A percentile compares a stretch with the other conserved stretches of the same genome.
Conservation (phyloP, 2,797 vertebrate genomes). For the Micromesistius poutassou region DNA sequence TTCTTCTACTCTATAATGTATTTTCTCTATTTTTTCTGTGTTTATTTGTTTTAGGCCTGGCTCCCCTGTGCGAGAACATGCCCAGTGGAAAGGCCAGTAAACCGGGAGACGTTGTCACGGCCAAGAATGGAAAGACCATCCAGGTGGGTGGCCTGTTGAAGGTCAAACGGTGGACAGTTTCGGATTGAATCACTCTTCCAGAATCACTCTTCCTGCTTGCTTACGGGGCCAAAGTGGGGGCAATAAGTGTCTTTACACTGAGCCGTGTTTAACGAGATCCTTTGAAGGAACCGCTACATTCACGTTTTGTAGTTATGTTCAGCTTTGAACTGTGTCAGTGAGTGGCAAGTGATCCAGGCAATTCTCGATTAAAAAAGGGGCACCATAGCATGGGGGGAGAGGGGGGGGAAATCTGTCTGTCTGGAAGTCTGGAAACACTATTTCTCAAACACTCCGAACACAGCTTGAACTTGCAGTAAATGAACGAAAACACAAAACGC, state of each 20-base stretch:
- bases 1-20: neutral
- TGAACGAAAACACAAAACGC: neutral
- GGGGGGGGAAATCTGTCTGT: neutral
- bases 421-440: neutral
- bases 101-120: constrained; percentile 91
- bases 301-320: too few relatives aligned
- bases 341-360: neutral
- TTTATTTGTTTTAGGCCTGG: constrained; percentile 75
- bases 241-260: neutral
- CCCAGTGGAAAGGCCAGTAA: constrained; percentile 92
- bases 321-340: neutral
- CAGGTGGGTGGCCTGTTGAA: constrained; percentile 73
- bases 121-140: constrained; percentile 96
- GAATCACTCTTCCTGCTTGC: neutral
- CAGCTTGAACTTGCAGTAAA: neutral
- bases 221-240: neutral
- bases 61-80: constrained; percentile 98
- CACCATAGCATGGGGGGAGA: neutral
- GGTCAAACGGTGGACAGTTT: neutral
- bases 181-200: neutral
- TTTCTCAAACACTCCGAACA: neutral
- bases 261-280: too few relatives aligned
- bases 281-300: too few relatives aligned
- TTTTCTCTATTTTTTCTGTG: constrained; percentile 11
- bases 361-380: neutral